Base-by-base conservation (phyloP, 2,797 vertebrate species). In the Chelon auratus region DNA sequence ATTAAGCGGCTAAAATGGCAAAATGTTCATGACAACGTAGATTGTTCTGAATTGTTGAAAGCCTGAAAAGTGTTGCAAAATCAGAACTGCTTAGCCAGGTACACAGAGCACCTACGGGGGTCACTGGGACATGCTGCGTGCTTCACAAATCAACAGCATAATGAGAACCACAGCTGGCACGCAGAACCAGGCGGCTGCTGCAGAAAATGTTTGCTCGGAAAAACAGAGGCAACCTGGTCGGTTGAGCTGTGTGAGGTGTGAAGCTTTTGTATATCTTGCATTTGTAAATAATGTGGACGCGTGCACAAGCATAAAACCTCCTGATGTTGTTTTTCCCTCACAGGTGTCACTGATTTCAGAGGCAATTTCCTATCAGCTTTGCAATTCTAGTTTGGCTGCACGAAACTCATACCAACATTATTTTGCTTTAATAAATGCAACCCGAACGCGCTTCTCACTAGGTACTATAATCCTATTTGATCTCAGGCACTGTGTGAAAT, bases 341-440 rank as follows among this genome's bases (percentile, higher is more conserved):
- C 17, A 58, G 74, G 15, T 56, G 14, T 3, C 22, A 0, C 17
- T 72, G 56, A 55, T 69, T 65, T 75, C 39, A 63, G 11, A 72
- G 22, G 18, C 24, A 55, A 77, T 83, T 80, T 69, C 53, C 60
- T 20, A 75, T 76, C 57, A 63, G 30, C 54, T 65, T 76, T 55
- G 9, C 15, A 73, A 36, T 45, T 52, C 43, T 17, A 55, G 10
- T 53, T 1, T 4, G 15, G 26, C 62, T 62, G 12, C 39, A 26
- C 3, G 20, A 54, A 83, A 68, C 61, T 72, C 24, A 47, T 2
- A 9, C 53, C 0, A 2, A 17, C 63, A 60, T 54, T 11, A 69
- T 78, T 80, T 75, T 48, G 53, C 55, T 58, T 73, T 64, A 76
- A 66, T 43, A 78, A 68, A 52, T 40, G 7, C 55, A 74, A 67